Conservation (phyloP, 2,888 invertebrate species). For the Gymnosoma rotundatum region DNA sequence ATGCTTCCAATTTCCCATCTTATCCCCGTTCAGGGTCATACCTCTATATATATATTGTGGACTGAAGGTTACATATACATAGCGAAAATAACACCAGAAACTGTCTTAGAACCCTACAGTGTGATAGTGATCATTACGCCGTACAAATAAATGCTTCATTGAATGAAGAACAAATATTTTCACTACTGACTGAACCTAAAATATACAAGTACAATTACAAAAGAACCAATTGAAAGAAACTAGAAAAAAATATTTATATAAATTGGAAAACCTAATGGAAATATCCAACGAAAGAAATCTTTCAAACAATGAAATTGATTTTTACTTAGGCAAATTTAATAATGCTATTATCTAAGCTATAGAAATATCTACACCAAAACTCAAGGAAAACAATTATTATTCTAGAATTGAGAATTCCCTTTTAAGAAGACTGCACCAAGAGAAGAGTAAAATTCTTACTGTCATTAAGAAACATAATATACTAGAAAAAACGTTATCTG, state of each 20-base stretch:
- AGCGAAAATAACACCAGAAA: no score
- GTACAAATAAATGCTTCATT: constrained; percentile 1
- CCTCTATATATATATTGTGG: constrained; percentile 12
- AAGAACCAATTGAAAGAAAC: constrained; percentile 14
- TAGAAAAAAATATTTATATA: no score
- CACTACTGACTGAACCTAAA: no score
- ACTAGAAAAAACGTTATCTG: background rate
- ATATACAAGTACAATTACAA: background rate
- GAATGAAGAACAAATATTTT: background rate
- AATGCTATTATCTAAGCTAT: background rate
- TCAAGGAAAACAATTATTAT: background rate
- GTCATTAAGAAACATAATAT: constrained; percentile 27
- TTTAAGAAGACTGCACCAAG: background rate
- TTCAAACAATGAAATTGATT: no score
- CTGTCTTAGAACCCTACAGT: background rate
- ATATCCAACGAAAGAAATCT: no score
- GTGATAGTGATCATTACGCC: constrained; percentile 13
- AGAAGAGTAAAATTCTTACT: constrained; percentile 24
- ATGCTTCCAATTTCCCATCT: no score
- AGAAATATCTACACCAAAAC: background rate
- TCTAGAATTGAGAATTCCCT: background rate
- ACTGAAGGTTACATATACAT: no score
- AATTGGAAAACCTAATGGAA: no score
- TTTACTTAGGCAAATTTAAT: background rate
- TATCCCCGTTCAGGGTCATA: background rate